Evolutionary conservation across 2,888 invertebrate species (phyloP).

Genomic region (Catocala sponsa): DNA sequence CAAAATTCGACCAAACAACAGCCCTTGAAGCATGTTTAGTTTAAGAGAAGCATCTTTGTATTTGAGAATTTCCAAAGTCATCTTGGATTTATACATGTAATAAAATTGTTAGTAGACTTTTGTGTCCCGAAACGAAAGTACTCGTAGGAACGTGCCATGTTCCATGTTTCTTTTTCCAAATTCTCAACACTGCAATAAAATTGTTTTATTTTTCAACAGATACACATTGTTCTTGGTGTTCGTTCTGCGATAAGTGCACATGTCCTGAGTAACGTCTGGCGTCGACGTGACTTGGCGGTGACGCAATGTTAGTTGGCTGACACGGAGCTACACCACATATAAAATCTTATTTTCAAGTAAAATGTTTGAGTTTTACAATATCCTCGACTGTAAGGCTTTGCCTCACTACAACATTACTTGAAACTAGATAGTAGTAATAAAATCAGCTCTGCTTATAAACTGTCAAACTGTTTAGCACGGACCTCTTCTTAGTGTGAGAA

Average conservation of each 20-base stretch:
- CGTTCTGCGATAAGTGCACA: slow-evolving; percentile 5
- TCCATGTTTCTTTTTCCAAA: neutral
- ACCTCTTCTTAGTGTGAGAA: no score
- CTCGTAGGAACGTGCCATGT: neutral
- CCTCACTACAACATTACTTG: no score
- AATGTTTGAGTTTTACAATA: neutral
- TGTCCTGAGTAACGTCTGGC: slow-evolving; percentile 1
- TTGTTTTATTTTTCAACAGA: slow-evolving; percentile 1
- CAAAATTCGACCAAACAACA: slow-evolving; percentile 12
- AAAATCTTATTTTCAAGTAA: neutral
- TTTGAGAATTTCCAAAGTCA: neutral
- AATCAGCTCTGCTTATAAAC: no score
- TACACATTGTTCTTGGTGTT: slow-evolving; percentile 1
- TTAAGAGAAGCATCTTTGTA: neutral
- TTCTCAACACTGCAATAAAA: slow-evolving; percentile 6
- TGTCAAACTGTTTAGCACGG: no score
- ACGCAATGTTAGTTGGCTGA: neutral
- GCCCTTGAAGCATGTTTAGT: slow-evolving; percentile 6
- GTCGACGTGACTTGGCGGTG: slow-evolving; percentile 7
- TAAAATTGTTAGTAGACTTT: slow-evolving; percentile 1
- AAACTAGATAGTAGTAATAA: no score
- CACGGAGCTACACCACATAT: neutral
- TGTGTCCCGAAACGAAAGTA: neutral
- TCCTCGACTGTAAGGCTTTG: no score
- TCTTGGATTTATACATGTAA: slow-evolving; percentile 4